Evolutionary conservation across 2,113 vertebrate genomes (phyloP), one percentile per base, ranked within the genome.

Genomic region (Phyllostomus discolor): DNA sequence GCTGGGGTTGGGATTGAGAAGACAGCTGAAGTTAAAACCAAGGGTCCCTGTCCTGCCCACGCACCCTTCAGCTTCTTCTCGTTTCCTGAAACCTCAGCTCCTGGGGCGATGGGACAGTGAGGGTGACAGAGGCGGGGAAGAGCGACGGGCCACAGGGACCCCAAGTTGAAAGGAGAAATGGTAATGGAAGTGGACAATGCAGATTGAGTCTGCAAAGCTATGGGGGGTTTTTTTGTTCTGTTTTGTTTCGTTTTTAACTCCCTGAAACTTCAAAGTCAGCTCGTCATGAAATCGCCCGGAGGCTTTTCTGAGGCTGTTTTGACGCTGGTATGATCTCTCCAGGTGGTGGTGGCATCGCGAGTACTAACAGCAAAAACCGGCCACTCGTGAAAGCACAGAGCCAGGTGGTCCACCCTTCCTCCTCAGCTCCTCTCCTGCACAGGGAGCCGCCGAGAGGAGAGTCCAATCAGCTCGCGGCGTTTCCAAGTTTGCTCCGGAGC

Each of bases 401-500:
- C 69, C 4, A 10, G 17, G 66, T 50, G 48, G 9, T 17, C 38
- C 9, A 88, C 4, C 8, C 62, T 85, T 88, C 59, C 41, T 73
- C 43, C 8, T 64, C 19, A 0, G 1, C n/a, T 7, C 38, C 59
- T 93, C 43, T 90, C 62, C 26, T 57, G 66, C 57, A 14, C 35
- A 19, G 72, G 48, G 24, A 72, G 48, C 72, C 33, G 2, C 4
- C 4, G 35, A 41, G 59, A 76, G 69, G 78, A 92, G 52, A 84
- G 69, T 46, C 59, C 10, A 70, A 66, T 95, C 84, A 82, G 95
- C 84, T 73, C 0, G 1, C 84, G 50, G 46, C 33, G 2, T 93
- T 93, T 93, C 43, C 67, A 96, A 96, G 81, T 91, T 67, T 90
- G 89, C 89, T 97, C 70, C 28, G 75, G 76, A 50, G 91, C 0